Percentiles rank a stretch among this genome's conserved stretches.
These are phyloP conservation scores for Drosophila affinis DNA, from an alignment of 2,888 invertebrate genomes.

Conservation along the genomic window DNA sequence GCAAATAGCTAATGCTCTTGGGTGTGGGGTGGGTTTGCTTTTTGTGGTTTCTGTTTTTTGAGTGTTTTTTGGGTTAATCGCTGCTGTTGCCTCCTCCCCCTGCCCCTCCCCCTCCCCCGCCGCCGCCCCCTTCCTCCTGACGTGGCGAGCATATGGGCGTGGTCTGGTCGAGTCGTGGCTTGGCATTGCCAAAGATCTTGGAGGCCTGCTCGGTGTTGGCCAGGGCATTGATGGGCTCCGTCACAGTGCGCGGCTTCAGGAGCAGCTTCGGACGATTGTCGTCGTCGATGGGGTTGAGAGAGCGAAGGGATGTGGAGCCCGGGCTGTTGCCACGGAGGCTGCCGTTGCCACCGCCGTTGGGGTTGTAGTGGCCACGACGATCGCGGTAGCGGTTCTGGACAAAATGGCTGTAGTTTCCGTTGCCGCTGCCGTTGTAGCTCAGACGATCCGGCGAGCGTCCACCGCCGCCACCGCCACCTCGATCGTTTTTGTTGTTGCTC, in stretches of 20 bases:
- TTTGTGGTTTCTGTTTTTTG: background rate
- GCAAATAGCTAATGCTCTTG: too few species aligned
- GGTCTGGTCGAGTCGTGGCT: conserved; percentile 88
- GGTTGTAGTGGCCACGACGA: conserved; percentile 71
- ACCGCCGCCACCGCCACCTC: conserved; percentile 61
- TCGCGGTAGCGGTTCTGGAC: conserved; percentile 75
- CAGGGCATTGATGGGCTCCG: conserved; percentile 92
- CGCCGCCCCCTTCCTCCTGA: background rate
- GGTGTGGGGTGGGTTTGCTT: background rate
- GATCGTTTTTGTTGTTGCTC: conserved; percentile 28
- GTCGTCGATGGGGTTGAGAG: conserved; percentile 59
- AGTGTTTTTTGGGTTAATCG: background rate
- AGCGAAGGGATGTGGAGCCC: background rate
- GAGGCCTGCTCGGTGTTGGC: conserved; percentile 93
- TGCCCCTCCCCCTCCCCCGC: background rate
- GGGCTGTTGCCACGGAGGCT: conserved; percentile 6
- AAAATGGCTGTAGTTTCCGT: conserved; percentile 76
- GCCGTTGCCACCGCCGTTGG: conserved; percentile 42
- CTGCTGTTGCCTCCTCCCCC: background rate
- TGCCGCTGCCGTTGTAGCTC: background rate
- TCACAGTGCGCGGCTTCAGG: conserved; percentile 92
- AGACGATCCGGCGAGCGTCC: background rate
- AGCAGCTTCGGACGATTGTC: conserved; percentile 92
- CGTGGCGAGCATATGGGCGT: conserved; percentile 2
- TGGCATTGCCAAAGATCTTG: conserved; percentile 96